Evolutionary conservation across 2,797 vertebrate genomes (phyloP).

Genomic region (Pachyuromys duprasi): DNA sequence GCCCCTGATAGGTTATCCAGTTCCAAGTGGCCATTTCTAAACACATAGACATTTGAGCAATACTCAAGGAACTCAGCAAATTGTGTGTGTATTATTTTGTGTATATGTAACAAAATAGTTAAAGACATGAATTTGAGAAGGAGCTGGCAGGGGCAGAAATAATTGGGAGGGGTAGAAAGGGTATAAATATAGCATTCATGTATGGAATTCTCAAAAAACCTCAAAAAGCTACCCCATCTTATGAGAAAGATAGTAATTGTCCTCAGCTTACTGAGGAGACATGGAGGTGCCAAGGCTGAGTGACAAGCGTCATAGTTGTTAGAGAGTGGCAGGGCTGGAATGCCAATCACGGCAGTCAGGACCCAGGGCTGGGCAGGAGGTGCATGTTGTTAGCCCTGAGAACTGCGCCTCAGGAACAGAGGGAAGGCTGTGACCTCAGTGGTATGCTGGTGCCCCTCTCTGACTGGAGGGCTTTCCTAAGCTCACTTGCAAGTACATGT

Average conservation of each 20-base stretch:
- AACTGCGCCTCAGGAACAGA: not conserved
- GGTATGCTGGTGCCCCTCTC: not conserved
- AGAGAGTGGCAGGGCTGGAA: not conserved
- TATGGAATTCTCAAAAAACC: not conserved
- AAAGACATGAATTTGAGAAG: not conserved
- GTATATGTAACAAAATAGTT: not conserved
- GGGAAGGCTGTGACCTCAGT: not conserved
- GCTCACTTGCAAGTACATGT: not conserved
- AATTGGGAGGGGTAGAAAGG: not conserved
- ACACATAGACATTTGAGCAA: not conserved
- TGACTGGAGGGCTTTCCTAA: not conserved
- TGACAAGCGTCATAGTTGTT: not conserved
- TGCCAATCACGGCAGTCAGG: not conserved
- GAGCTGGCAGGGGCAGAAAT: not conserved
- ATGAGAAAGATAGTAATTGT: not conserved
- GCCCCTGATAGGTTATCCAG: not conserved
- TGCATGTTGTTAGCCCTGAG: rapidly evolving
- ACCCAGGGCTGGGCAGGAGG: not conserved
- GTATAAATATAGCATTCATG: not conserved
- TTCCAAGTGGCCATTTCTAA: not conserved
- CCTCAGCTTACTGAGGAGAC: not conserved
- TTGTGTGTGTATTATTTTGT: not conserved
- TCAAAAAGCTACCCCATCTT: not conserved
- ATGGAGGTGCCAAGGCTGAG: not conserved
- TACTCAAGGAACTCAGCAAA: not conserved